Percentiles rank a stretch among this genome's conserved stretches.
Evolutionary conservation across 2,797 vertebrate genomes (phyloP).

Genomic region (Sebastes kiyomatsui): DNA sequence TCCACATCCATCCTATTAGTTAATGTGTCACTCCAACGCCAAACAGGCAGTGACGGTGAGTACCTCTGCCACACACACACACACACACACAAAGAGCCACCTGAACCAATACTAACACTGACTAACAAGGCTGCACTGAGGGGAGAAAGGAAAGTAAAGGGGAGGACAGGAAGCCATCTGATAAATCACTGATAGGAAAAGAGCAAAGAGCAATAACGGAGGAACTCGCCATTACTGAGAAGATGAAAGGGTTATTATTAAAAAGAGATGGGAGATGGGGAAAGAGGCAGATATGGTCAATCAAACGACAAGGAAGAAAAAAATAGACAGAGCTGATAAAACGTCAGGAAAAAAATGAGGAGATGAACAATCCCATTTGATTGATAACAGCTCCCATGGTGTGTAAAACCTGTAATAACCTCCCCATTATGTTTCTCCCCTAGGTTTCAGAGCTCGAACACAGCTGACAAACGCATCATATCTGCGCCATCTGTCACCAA

Average conservation of each 20-base stretch:
- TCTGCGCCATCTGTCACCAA: conserved; percentile 67
- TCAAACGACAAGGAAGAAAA: neutral
- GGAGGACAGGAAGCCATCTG: conserved; percentile 34
- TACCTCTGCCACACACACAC: too few species aligned
- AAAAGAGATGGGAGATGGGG: conserved; percentile 28
- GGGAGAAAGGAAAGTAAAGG: conserved; percentile 3
- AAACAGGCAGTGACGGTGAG: conserved; percentile 55
- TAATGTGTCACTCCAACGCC: conserved; percentile 70
- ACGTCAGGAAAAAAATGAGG: neutral
- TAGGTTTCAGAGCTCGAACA: conserved; percentile 28
- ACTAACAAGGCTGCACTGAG: conserved; percentile 44
- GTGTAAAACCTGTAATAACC: conserved; percentile 53
- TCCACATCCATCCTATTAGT: conserved; percentile 54
- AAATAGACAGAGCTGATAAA: neutral
- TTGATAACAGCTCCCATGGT: conserved; percentile 25
- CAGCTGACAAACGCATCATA: conserved; percentile 51
- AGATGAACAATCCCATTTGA: conserved; percentile 42
- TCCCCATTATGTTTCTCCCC: conserved; percentile 41
- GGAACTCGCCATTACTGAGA: conserved; percentile 9
- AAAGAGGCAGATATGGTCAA: conserved; percentile 24
- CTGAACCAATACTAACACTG: conserved; percentile 39
- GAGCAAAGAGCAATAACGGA: conserved; percentile 36
- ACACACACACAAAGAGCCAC: conserved; percentile 2
- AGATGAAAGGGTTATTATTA: conserved; percentile 27
- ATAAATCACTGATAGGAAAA: conserved; percentile 43